Evolutionary conservation across 2,113 vertebrate genomes (phyloP), one percentile per base, ranked within the genome.

Genomic region (Carassius gibelio): DNA sequence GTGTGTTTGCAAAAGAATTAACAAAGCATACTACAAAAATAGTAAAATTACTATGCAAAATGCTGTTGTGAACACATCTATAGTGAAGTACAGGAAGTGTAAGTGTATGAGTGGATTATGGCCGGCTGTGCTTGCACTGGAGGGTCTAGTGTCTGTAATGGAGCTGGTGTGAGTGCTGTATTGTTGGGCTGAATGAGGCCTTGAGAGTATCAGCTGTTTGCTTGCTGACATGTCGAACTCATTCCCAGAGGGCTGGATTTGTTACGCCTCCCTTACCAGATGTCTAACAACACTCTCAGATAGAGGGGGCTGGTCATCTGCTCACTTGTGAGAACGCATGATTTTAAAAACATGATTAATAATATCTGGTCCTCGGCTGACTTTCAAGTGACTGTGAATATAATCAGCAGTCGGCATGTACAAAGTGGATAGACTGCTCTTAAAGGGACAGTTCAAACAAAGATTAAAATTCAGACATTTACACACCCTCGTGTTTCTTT

Each of bases 161-260:
- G 72, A 59, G 81, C 59, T 82, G 85, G 79, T 86, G 69, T 55
- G 48, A 76, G 30, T 10, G 34, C 62, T 8, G 62, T 15, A 15
- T 21, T 14, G 59, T 13, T 8, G 9, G 15, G 48, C 38, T 45
- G 45, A 75, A 26, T 50, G 57, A 81, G 69, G 50, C 34, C 82
- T 76, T 86, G 57, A 71, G 30, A 61, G 75, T 61, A 72, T 88
- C 88, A 89, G 89, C 87, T 90, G 89, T 86, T 85, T 82, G 85
- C 71, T 57, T 61, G 74, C 84, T 21, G 85, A 71, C 75, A 81
- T 64, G 79, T 81, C 72, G 38, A 64, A 38, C 71, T 84, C 75
- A 10, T 7, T 87, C 74, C 84, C 84, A 82, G 74, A 71, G 87
- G 86, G 69, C 38, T n/a, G 78, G 75, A 80, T 76, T 66, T 8